Base-by-base conservation (phyloP, 1,140 invertebrate species). In the Calycopis cecrops region DNA sequence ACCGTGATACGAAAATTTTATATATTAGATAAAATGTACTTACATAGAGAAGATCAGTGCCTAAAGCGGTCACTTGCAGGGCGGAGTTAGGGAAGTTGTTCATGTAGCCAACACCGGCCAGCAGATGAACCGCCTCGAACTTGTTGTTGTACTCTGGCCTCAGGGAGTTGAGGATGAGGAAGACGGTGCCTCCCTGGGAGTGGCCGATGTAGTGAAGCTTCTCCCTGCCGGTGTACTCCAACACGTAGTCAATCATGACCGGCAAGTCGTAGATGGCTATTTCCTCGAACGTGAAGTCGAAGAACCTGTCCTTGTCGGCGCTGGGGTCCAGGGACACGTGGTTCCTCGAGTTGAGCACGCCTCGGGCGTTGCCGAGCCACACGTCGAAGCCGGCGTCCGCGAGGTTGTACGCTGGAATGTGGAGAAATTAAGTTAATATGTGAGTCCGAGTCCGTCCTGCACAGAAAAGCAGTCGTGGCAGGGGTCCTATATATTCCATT, bases 281-380 rank as follows among this genome's bases (percentile, higher is more conserved):
- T 63, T 93, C 89, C 72, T 92, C 90, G 70, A 85, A 92, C 62
- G 85, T 88, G 65, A 89, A 92, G 56, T 89, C 74, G 89, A 91
- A 93, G 67, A 91, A 93, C 4, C 65, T 67, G 16, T 88, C 66
- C 3, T 70, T 51, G 4, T 90, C 69, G 34, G 73, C 77, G 63
- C 71, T 62, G 10, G 89, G 87, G 70, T 90, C 67, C 7, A 89
- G 65, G 0, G 66, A 73, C 14, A 80, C 70, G 72, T 94, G 93
- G 17, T 88, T 83, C 11, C 89, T 81, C 0, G 92, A 93, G 69
- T 92, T 92, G 6, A 84, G 87, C 72, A 91, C 94, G 4, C 93
- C 93, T 14, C 94, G 83, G 11, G 89, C 89, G 76, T 95, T 95
- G 0, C 91, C 92, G 65, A 94, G 67, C 93, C 93, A 95, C 3